A percentile compares a stretch with the other conserved stretches of the same genome.
Evolutionary conservation across 1,140 invertebrate genomes (phyloP).

Genomic region (Drosophila mojavensis): DNA sequence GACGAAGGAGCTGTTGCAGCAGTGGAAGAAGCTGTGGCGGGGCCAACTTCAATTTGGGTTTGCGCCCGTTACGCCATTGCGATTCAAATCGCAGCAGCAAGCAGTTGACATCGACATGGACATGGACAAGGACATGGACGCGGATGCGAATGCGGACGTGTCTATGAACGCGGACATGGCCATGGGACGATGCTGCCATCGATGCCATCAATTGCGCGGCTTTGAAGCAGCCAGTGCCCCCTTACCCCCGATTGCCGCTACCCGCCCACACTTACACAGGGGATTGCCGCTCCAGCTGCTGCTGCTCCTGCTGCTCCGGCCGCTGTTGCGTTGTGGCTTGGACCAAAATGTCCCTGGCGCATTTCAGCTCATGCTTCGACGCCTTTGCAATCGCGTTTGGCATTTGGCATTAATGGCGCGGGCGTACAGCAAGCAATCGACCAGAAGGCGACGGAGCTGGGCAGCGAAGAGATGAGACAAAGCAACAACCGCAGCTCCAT

Average conservation of each 20-base stretch:
- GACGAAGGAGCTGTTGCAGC: background rate
- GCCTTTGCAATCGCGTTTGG: constrained; percentile 76
- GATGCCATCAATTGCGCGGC: constrained; percentile 71
- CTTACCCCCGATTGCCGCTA: too few relatives aligned
- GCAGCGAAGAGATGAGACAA: constrained; percentile 41
- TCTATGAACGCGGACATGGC: background rate
- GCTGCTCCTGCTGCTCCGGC: background rate
- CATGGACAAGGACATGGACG: constrained; percentile 36
- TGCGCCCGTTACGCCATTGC: constrained; percentile 59
- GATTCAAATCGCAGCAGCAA: constrained; percentile 73
- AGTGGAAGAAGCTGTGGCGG: constrained; percentile 24
- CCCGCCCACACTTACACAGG: background rate
- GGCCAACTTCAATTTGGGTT: constrained; percentile 77
- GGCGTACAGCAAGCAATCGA: constrained; percentile 40
- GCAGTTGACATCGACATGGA: constrained; percentile 47
- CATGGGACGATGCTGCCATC: constrained; percentile 43
- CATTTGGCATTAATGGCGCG: constrained; percentile 66
- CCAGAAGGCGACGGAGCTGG: constrained; percentile 14
- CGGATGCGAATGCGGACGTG: constrained; percentile 1
- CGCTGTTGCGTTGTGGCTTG: constrained; percentile 14
- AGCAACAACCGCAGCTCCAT: constrained; percentile 68
- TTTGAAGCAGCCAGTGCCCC: too few relatives aligned
- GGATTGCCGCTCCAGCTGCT: constrained; percentile 11
- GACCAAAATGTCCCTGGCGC: constrained; percentile 63
- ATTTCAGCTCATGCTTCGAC: constrained; percentile 74